Percentiles rank a stretch among this genome's conserved stretches.
phyloP scores from a whole-genome alignment of 2,888 invertebrate genomes.

The Luperina testacea region DNA sequence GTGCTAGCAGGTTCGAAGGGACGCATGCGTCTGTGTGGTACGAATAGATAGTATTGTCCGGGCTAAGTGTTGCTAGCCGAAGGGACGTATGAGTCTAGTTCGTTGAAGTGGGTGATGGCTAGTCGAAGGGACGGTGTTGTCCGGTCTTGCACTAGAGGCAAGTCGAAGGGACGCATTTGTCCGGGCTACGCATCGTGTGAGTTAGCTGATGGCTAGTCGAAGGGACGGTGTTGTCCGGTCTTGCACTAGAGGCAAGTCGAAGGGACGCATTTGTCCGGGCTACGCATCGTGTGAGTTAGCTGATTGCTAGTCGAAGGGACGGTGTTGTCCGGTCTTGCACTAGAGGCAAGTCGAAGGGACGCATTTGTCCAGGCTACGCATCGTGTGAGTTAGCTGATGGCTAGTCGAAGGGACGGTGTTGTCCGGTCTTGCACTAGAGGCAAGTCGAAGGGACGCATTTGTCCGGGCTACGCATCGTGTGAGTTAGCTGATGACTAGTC shows the following conservation, averaged over 20 bases:
- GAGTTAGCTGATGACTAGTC: too few relatives aligned
- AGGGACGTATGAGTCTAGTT: neutral
- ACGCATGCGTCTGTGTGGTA: neutral
- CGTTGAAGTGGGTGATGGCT: neutral
- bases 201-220: too few relatives aligned
- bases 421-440: neutral
- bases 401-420: neutral
- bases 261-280: too few relatives aligned
- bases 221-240: neutral
- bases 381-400: neutral
- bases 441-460: neutral
- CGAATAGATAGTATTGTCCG: conserved; percentile 2
- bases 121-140: too few relatives aligned
- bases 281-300: too few relatives aligned
- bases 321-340: neutral
- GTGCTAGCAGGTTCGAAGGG: conserved; percentile 1
- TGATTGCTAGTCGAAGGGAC: neutral
- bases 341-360: neutral
- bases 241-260: too few relatives aligned
- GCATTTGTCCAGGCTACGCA: neutral
- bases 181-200: too few relatives aligned
- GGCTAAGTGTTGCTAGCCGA: neutral
- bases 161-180: too few relatives aligned
- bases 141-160: too few relatives aligned
- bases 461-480: too few relatives aligned